Evolutionary conservation across 2,797 vertebrate genomes (phyloP).

Genomic region (Lagorchestes hirsutus): DNA sequence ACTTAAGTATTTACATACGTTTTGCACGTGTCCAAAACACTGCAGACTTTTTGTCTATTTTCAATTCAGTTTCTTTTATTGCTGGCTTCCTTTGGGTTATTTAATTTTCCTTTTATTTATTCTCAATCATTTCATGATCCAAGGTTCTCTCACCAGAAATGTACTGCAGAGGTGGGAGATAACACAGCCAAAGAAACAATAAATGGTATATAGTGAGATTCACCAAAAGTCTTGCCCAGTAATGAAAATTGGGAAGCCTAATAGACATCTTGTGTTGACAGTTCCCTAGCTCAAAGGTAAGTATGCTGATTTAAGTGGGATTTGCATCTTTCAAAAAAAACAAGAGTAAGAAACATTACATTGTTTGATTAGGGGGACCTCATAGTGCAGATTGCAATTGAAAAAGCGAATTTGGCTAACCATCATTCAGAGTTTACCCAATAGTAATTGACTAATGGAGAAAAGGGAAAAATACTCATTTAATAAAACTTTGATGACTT

Average conservation of each 20-base stretch:
- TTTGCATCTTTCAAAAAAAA: background rate
- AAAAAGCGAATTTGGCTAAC: background rate
- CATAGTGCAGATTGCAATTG: background rate
- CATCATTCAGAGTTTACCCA: background rate
- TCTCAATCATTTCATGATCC: background rate
- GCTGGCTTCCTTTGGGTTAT: background rate
- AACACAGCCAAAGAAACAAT: background rate
- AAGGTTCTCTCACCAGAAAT: background rate
- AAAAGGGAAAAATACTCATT: background rate
- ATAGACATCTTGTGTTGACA: background rate
- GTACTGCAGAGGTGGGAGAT: too few relatives aligned
- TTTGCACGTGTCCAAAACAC: background rate
- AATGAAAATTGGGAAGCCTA: background rate
- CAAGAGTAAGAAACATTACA: background rate
- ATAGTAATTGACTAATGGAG: background rate
- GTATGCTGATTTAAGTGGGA: background rate
- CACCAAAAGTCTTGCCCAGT: too few relatives aligned
- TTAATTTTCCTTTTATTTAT: background rate
- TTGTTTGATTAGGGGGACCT: background rate
- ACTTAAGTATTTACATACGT: accelerated
- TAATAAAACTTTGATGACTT: background rate
- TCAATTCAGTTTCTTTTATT: constrained; percentile 31
- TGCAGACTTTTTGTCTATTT: constrained; percentile 23
- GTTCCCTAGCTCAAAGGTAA: background rate
- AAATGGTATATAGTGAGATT: background rate